phyloP scores from a whole-genome alignment of 2,888 invertebrate species.

The Cantharis nigra region DNA sequence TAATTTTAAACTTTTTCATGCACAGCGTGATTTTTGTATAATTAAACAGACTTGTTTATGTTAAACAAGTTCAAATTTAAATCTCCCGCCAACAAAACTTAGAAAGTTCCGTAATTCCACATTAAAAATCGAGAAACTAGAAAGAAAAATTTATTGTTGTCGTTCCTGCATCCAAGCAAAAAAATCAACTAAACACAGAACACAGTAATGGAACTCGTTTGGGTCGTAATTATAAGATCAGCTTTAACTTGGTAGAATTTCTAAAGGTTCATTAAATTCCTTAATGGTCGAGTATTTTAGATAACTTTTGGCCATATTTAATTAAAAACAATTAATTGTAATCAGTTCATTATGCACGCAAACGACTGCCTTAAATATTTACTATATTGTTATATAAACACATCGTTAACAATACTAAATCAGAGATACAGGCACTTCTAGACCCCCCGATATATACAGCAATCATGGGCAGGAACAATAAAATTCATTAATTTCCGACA shows the following conservation, averaged over 20 bases:
- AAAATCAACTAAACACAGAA: background rate
- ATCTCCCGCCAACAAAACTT: conserved; percentile 24
- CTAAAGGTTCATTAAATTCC: background rate
- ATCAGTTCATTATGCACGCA: no score
- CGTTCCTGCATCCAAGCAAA: background rate
- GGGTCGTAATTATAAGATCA: background rate
- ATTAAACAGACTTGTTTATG: conserved; percentile 8
- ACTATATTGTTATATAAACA: no score
- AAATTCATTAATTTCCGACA: no score
- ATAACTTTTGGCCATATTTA: background rate
- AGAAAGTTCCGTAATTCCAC: conserved; percentile 44
- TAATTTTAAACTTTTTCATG: background rate
- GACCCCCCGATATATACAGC: no score
- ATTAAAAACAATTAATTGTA: no score
- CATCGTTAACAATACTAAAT: no score
- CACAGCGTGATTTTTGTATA: background rate
- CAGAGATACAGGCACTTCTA: no score
- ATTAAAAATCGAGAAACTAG: background rate
- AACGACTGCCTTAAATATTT: no score
- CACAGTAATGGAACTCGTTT: conserved; percentile 5
- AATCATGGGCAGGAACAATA: no score
- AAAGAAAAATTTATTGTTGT: background rate
- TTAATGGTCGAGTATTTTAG: background rate
- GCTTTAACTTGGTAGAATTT: background rate
- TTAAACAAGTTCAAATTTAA: conserved; percentile 8